These are phyloP conservation scores for Drosophila robusta DNA, from an alignment of 2,888 invertebrate species.

Conservation along the genomic window DNA sequence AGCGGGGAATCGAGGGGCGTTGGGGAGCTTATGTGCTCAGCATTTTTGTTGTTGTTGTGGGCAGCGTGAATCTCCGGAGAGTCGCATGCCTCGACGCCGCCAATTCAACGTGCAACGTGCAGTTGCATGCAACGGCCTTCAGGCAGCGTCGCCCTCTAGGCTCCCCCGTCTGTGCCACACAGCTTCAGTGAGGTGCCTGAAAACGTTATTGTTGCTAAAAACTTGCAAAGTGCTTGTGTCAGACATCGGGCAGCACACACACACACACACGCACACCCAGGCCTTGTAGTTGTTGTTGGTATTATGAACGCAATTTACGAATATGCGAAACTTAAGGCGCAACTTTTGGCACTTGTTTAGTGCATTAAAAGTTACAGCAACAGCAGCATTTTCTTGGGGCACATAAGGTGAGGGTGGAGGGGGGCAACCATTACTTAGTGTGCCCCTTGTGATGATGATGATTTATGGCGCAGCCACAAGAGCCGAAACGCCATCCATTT, in stretches of 20 bases:
- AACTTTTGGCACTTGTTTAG: conserved; percentile 69
- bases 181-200: conserved; percentile 4
- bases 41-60: no score
- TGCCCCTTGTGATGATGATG: conserved; percentile 48
- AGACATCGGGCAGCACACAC: conserved; percentile 14
- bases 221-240: conserved; percentile 42
- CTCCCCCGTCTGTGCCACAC: neutral
- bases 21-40: no score
- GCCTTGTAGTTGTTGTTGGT: conserved; percentile 4
- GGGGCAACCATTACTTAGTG: conserved; percentile 22
- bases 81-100: conserved; percentile 32
- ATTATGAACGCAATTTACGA: conserved; percentile 27
- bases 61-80: conserved; percentile 6
- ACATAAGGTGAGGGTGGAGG: neutral
- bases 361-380: conserved; percentile 65
- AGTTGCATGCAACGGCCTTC: conserved; percentile 36
- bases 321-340: conserved; percentile 36
- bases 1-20: no score
- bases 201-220: conserved; percentile 21
- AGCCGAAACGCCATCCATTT: conserved; percentile 46
- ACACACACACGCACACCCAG: neutral
- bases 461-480: conserved; percentile 44
- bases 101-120: conserved; percentile 38
- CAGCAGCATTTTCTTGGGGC: neutral
- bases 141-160: no score